A percentile compares a stretch with the other conserved stretches of the same genome.
phyloP scores from a whole-genome alignment of 2,113 vertebrate genomes.

The Aix galericulata region DNA sequence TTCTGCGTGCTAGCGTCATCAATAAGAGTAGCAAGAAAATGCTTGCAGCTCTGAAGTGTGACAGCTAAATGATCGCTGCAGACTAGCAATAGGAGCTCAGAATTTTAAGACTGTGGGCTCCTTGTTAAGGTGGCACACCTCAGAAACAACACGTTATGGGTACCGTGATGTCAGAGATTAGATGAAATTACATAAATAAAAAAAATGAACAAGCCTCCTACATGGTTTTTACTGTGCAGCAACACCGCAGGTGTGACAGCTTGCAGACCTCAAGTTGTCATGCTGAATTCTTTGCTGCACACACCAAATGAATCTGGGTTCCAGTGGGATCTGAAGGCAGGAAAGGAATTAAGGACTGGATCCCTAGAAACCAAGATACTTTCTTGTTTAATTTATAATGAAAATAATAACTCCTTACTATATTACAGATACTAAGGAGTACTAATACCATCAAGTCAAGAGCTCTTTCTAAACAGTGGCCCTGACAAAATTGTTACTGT shows the following conservation, averaged over 20 bases:
- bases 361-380: not conserved
- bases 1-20: not conserved
- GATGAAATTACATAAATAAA: not conserved
- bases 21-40: not conserved
- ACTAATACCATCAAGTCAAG: not conserved
- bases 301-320: not conserved
- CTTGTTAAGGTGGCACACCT: not conserved
- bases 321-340: not conserved
- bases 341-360: not conserved
- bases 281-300: not conserved
- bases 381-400: not conserved
- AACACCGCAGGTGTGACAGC: not conserved
- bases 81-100: not conserved
- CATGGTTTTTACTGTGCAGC: not conserved
- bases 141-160: not conserved
- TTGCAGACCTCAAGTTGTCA: not conserved
- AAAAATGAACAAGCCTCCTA: not conserved
- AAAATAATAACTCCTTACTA: not conserved
- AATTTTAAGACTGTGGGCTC: not conserved
- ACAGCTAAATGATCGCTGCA: not conserved
- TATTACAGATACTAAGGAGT: not conserved
- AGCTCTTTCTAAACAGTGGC: not conserved
- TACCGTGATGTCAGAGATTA: not conserved
- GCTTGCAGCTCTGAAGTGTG: not conserved
- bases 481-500: not conserved